Base-by-base conservation (phyloP, 2,113 vertebrate species). In the Pogonocichla stellata region DNA sequence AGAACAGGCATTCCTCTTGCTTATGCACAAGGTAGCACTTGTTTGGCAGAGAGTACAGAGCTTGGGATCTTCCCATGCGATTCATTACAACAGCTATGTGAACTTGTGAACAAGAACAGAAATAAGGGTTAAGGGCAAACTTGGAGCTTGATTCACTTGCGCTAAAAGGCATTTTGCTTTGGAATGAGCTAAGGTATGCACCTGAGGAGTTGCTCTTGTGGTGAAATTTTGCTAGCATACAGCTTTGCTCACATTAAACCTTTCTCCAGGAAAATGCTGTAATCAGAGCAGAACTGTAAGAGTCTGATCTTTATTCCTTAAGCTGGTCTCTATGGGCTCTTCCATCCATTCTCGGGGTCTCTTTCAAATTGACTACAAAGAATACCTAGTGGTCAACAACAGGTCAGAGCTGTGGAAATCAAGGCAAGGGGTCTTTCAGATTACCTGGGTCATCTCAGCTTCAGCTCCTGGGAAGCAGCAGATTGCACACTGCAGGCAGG, bases 291-390 rank as follows among this genome's bases (percentile, higher is more conserved):
- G 62, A 69, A 8, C 6, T n/a, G 4, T 6, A n/a, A 23, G 64
- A 43, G 19, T 26, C 29, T 72, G 10, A 58, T 66, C 36, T 84
- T 12, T 45, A 8, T 6, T 61, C 9, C 42, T 73, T 53, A 31
- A 62, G 15, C 16, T n/a, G 3, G 12, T 67, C 12, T 64, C 14
- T 12, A 2, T 9, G 7, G 8, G 8, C 3, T 13, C 11, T 61
- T 58, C 34, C 22, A 61, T 47, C 57, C 31, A 38, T 12, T 25
- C 31, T 48, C 1, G 1, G 1, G 1, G 1, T 51, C n/a, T 23
- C 43, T 50, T 61, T 70, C 45, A 72, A 19, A 43, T 22, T 25
- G 17, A 5, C 57, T 65, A 19, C 25, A 45, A n/a, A 65, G n/a
- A 9, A 19, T 53, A 3, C 2, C 8, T 33, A 8, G 4, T 31